These are phyloP conservation scores for Pampusana beccarii DNA, from an alignment of 2,113 vertebrate genomes.

Conservation along the genomic window DNA sequence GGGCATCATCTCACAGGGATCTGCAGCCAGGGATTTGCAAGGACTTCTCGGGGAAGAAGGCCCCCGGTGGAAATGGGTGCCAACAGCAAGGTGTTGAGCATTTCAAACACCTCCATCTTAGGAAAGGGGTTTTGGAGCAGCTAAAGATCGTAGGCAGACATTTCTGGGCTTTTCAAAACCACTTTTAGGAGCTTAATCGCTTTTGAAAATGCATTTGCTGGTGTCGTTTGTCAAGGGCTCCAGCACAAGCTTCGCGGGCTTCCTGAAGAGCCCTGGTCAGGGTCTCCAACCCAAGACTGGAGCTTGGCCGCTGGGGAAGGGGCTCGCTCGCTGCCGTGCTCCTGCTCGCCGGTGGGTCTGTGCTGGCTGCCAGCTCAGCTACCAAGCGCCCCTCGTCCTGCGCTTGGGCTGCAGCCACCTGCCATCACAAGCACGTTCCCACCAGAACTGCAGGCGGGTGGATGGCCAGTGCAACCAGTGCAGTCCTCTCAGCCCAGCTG, in stretches of 20 bases:
- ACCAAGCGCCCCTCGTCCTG: neutral
- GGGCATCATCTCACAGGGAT: neutral
- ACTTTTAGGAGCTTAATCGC: neutral
- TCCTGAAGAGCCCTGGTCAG: neutral
- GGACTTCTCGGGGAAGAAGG: neutral
- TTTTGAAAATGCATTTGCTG: neutral
- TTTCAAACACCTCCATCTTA: neutral
- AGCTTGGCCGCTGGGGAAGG: neutral
- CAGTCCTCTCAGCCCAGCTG: neutral
- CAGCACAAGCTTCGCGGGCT: neutral
- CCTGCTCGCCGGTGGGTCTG: neutral
- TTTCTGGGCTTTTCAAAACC: neutral
- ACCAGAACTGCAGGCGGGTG: rapidly evolving
- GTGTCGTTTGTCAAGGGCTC: neutral
- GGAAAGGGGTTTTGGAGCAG: neutral
- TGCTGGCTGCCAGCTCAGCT: neutral
- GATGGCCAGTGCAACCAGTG: rapidly evolving
- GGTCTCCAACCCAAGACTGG: neutral
- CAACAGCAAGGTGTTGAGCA: neutral
- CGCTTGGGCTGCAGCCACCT: neutral
- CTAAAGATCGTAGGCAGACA: neutral
- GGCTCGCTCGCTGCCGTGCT: rapidly evolving
- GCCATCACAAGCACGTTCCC: neutral
- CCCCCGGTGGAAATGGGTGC: neutral
- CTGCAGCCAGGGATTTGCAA: neutral